These are phyloP conservation scores for Pissodes strobi DNA, from an alignment of 1,140 invertebrate species.

Conservation along the genomic window DNA sequence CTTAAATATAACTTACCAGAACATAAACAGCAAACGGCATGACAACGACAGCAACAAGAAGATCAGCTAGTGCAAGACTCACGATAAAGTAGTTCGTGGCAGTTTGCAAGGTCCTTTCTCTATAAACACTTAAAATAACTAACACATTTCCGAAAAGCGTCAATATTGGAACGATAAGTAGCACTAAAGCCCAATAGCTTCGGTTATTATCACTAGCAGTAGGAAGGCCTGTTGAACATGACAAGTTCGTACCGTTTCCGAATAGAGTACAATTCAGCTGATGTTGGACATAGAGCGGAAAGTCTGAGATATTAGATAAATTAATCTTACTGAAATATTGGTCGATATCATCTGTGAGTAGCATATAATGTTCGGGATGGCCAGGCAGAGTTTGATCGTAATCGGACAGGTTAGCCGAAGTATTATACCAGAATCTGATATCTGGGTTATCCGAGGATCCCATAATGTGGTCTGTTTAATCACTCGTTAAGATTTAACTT, in stretches of 20 bases:
- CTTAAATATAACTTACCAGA: slow-evolving; percentile 31
- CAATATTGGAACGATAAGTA: slow-evolving; percentile 89
- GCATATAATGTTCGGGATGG: slow-evolving; percentile 44
- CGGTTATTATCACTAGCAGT: slow-evolving; percentile 8
- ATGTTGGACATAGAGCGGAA: slow-evolving; percentile 34
- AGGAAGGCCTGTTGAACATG: slow-evolving; percentile 26
- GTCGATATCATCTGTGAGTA: slow-evolving; percentile 52
- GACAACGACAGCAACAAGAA: slow-evolving; percentile 93
- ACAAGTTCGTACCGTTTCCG: slow-evolving; percentile 44
- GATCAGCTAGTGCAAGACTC: slow-evolving; percentile 94
- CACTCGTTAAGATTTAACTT: too few relatives aligned
- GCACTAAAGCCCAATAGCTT: slow-evolving; percentile 59
- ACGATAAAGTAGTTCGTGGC: slow-evolving; percentile 99
- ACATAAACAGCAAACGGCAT: slow-evolving; percentile 99
- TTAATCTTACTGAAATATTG: slow-evolving; percentile 52
- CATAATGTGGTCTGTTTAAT: slow-evolving; percentile 15
- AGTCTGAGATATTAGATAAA: slow-evolving; percentile 40
- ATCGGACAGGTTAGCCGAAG: slow-evolving; percentile 20
- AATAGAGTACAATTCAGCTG: slow-evolving; percentile 44
- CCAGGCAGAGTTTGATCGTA: slow-evolving; percentile 25
- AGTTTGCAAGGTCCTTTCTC: slow-evolving; percentile 88
- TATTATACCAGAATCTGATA: slow-evolving; percentile 40
- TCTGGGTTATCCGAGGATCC: slow-evolving; percentile 8
- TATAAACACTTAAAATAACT: slow-evolving; percentile 92
- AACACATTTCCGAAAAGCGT: slow-evolving; percentile 96